These are phyloP conservation scores for Periophthalmus magnuspinnatus DNA, from an alignment of 2,797 vertebrate genomes.

Conservation along the genomic window DNA sequence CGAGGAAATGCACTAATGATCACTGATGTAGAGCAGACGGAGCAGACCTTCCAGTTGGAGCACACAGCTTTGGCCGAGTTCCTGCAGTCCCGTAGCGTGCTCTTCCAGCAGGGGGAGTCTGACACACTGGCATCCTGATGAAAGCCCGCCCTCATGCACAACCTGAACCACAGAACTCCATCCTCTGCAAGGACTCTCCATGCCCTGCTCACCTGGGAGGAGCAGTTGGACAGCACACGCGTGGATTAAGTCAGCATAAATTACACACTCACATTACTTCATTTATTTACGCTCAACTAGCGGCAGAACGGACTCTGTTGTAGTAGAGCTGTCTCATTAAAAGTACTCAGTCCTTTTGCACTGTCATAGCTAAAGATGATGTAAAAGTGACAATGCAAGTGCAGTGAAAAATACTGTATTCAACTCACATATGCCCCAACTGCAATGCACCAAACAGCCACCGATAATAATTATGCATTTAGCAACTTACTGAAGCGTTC, in stretches of 20 bases:
- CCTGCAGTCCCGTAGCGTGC: constrained; percentile 84
- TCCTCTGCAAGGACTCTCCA: constrained; percentile 94
- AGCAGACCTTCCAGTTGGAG: constrained; percentile 93
- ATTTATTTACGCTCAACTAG: constrained; percentile 42
- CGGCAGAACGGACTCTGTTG: constrained; percentile 35
- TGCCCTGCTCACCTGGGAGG: constrained; percentile 87
- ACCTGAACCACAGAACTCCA: constrained; percentile 86
- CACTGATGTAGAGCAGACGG: neutral
- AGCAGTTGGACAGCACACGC: constrained; percentile 20
- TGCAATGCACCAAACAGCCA: neutral
- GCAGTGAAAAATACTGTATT: neutral
- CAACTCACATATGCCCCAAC: too few species aligned
- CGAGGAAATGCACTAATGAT: neutral
- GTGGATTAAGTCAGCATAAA: constrained; percentile 53
- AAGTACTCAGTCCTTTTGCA: constrained; percentile 2
- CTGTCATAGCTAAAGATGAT: neutral
- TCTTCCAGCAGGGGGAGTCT: constrained; percentile 90
- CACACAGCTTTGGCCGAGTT: constrained; percentile 80
- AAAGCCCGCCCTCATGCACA: constrained; percentile 87
- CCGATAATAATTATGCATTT: neutral
- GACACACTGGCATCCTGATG: constrained; percentile 79
- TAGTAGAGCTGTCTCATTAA: constrained; percentile 11
- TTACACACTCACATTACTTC: constrained; percentile 46
- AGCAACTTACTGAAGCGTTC: neutral
- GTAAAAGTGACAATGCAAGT: neutral